A percentile compares a stretch with the other conserved stretches of the same genome.
Evolutionary conservation across 2,113 vertebrate species (phyloP).

Genomic region (Talpa occidentalis): DNA sequence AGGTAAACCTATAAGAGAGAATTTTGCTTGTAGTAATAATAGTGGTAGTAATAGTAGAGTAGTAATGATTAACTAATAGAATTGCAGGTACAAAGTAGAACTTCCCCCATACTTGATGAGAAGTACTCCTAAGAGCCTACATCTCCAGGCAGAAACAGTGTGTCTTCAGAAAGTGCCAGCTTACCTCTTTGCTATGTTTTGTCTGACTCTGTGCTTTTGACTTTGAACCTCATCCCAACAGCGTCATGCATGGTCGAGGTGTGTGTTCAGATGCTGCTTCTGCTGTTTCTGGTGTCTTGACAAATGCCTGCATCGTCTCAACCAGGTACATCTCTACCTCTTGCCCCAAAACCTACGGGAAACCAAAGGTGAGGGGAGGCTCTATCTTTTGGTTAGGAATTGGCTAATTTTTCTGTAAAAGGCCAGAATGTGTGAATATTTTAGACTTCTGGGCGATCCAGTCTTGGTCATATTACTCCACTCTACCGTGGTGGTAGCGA

Average conservation of each 20-base stretch:
- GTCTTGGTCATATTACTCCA: not conserved
- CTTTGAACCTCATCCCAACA: slow-evolving; percentile 60
- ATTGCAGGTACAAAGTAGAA: not conserved
- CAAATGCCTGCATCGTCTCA: slow-evolving; percentile 80
- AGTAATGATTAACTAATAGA: slow-evolving; percentile 28
- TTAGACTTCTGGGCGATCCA: not conserved
- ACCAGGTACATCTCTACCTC: slow-evolving; percentile 83
- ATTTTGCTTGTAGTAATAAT: slow-evolving; percentile 7
- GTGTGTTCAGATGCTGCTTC: slow-evolving; percentile 77
- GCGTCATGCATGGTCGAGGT: slow-evolving; percentile 68
- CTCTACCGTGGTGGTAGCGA: not conserved
- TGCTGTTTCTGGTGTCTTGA: slow-evolving; percentile 82
- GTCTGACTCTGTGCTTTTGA: not conserved
- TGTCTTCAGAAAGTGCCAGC: not conserved
- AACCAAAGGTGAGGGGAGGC: not conserved
- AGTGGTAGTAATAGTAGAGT: not conserved
- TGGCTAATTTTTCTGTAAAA: not conserved
- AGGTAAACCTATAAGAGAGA: slow-evolving; percentile 41
- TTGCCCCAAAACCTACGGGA: too few species aligned
- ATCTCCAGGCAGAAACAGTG: not conserved
- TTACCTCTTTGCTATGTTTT: not conserved
- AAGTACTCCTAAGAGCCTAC: not conserved
- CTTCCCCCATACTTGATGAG: not conserved
- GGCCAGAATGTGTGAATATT: not conserved
- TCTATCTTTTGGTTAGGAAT: not conserved